These are phyloP conservation scores for Campoletis sonorensis DNA, from an alignment of 1,140 invertebrate genomes.

Conservation along the genomic window DNA sequence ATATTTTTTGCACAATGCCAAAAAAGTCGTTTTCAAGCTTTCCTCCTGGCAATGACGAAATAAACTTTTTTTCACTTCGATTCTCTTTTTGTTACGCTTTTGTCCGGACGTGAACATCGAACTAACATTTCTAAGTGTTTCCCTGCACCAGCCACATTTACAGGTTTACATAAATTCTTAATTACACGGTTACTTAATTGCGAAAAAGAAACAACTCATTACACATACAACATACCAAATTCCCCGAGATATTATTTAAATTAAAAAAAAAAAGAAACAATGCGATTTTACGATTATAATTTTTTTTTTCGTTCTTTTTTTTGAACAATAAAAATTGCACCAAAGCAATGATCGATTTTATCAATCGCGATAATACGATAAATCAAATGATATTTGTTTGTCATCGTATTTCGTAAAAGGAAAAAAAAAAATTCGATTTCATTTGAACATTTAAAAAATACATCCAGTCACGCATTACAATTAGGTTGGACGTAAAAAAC, in stretches of 20 bases:
- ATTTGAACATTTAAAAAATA: neutral
- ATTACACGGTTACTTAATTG: conserved; percentile 2
- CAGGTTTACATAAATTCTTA: conserved; percentile 41
- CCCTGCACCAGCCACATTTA: conserved; percentile 53
- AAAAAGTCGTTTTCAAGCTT: neutral
- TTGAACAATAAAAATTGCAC: neutral
- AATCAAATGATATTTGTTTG: neutral
- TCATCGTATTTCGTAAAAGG: neutral
- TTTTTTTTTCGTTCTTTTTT: neutral
- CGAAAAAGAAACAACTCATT: neutral
- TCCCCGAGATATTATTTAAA: neutral
- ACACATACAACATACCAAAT: neutral
- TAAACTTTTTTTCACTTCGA: conserved; percentile 48
- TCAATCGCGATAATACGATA: neutral
- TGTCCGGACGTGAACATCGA: neutral
- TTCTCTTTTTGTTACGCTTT: neutral
- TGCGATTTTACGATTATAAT: neutral
- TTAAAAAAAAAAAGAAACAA: neutral
- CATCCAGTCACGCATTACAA: no score
- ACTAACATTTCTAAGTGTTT: conserved; percentile 44
- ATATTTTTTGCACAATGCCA: conserved; percentile 50
- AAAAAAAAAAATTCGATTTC: neutral
- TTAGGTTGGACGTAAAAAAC: no score
- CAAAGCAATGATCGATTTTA: neutral
- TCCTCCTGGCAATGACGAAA: conserved; percentile 12